phyloP scores from a whole-genome alignment of 2,888 invertebrate species.

The Pristionchus arcanus region DNA sequence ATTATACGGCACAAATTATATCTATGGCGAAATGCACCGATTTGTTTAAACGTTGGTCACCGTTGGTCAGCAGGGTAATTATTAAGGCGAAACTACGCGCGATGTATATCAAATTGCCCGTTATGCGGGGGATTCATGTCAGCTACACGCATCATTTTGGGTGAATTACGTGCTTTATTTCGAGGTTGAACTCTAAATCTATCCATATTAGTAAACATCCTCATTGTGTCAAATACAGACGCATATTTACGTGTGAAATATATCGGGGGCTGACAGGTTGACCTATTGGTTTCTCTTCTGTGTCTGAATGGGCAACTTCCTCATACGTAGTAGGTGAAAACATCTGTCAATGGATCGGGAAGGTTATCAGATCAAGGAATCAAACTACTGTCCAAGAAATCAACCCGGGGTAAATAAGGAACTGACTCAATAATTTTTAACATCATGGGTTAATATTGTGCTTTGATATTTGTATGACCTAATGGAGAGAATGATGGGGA shows the following conservation, averaged over 20 bases:
- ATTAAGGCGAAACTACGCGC: not conserved
- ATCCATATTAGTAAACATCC: not conserved
- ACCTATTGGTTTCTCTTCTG: not conserved
- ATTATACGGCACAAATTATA: not conserved
- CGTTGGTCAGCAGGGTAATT: not conserved
- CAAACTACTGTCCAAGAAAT: not conserved
- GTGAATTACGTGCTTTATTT: not conserved
- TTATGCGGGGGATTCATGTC: not conserved
- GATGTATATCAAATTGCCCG: not conserved
- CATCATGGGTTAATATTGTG: not conserved
- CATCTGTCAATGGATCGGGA: not conserved
- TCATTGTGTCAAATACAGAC: too few species aligned
- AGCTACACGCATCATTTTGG: not conserved
- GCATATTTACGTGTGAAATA: not conserved
- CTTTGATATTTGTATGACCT: too few species aligned
- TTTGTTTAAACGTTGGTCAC: not conserved
- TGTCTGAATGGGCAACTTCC: not conserved
- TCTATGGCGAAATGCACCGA: not conserved
- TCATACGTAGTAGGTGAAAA: not conserved
- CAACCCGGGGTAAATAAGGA: not conserved
- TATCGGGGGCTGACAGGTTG: not conserved
- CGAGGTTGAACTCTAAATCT: too few species aligned
- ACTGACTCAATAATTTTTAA: not conserved
- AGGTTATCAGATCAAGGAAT: not conserved
- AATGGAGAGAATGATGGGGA: too few species aligned